Base-by-base conservation (phyloP, 2,797 vertebrate species). In the Amblyraja radiata region DNA sequence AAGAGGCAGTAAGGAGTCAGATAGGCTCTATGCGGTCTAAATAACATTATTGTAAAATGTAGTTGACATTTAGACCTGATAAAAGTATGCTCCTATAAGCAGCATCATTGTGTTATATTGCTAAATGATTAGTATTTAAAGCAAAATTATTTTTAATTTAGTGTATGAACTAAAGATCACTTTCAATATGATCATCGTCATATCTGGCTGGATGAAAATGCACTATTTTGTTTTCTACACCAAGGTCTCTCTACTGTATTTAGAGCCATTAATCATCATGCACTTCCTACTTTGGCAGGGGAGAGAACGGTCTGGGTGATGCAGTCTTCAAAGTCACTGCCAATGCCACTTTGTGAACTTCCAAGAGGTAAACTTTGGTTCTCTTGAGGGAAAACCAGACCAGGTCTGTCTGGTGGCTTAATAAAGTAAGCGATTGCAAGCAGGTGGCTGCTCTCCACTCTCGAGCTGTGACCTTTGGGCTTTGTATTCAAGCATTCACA, bases 251-350 rank as follows among this genome's bases (percentile, higher is more conserved):
- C 90, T 76, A 39, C 71, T 5, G 71, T 71, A 39, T 28, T 25
- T 4, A 14, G 54, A 46, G 90, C 36, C 28, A 39, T 39, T 58
- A 5, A 76, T 28, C 71, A 76, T 39, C 90, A 92, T 54, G 39
- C 65, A 54, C 54, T 54, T 23, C 14, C 39, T 91, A 21, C 76
- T 92, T 71, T 74, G 71, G 36, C 73, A 25, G 90, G 39, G 73
- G 65, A 92, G 39, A 54, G 36, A 36, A 92, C 71, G 76, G 71
- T 92, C 18, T 92, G 90, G 90, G 90, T 92, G 71, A 73, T 92
- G 90, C 71, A 54, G 39, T n/a, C 21, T 92, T 18, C 90, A 46
- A 28, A 71, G 21, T 39, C 39, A 76, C 68, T 92, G 90, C 90
- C 39, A 92, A 54, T 5, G 4, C 21, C 11, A 76, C 71, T 46